Conservation (phyloP, 1,140 invertebrate genomes). For the Leptopilina boulardi region DNA sequence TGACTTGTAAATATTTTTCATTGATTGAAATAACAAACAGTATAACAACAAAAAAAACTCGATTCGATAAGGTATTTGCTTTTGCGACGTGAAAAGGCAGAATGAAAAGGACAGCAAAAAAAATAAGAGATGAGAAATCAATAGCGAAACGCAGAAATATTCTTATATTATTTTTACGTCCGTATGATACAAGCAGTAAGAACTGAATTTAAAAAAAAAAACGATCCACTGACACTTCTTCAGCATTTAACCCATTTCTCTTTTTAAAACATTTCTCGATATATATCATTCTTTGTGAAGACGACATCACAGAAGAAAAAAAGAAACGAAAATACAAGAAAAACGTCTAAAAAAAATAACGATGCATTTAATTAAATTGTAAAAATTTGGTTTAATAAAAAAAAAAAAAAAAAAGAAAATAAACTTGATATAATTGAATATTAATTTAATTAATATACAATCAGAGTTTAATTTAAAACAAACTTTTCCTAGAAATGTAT, state of each 20-base stretch:
- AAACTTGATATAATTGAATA: no score
- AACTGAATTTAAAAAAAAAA: not conserved
- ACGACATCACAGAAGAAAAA: not conserved
- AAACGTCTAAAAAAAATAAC: no score
- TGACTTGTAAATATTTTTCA: not conserved
- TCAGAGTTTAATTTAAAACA: no score
- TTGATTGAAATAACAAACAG: slow-evolving; percentile 1
- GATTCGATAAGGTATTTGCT: not conserved
- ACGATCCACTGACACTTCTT: slow-evolving; percentile 6
- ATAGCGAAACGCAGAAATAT: slow-evolving; percentile 9
- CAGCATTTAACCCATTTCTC: slow-evolving; percentile 16
- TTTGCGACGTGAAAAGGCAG: not conserved
- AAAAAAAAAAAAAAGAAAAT: no score
- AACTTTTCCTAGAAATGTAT: no score
- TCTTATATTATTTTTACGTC: not conserved
- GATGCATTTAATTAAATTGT: no score
- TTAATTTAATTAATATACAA: no score
- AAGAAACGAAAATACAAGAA: no score
- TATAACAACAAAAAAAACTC: not conserved
- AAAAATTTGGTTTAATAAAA: no score
- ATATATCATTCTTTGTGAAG: not conserved
- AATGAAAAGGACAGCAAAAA: not conserved
- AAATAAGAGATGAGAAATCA: not conserved
- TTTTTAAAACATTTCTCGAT: not conserved
- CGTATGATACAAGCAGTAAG: not conserved